phyloP scores from a whole-genome alignment of 2,888 invertebrate genomes.

The Hirtodrosophila histrioides region DNA sequence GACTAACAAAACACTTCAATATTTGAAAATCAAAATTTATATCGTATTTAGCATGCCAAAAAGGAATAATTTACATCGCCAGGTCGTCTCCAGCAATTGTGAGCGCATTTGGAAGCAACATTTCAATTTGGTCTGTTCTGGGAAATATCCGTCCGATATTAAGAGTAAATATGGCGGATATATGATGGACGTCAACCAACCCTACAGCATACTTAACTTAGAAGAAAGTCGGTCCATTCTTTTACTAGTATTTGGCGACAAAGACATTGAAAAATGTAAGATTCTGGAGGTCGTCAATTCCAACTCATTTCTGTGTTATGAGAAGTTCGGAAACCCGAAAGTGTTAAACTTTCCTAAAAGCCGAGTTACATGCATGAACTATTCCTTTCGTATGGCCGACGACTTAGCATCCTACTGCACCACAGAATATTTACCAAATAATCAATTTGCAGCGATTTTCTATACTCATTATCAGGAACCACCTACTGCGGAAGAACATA shows the following conservation, averaged over 20 bases:
- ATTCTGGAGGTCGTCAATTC: neutral
- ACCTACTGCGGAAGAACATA: neutral
- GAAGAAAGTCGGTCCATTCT: neutral
- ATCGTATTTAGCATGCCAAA: slow-evolving; percentile 1
- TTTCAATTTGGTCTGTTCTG: slow-evolving; percentile 29
- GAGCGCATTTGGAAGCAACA: neutral
- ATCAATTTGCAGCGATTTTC: slow-evolving; percentile 17
- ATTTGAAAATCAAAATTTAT: slow-evolving; percentile 9
- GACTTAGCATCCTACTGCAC: slow-evolving; percentile 29
- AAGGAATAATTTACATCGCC: neutral
- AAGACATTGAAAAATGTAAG: neutral
- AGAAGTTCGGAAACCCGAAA: neutral
- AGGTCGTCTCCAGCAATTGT: neutral
- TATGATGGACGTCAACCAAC: neutral
- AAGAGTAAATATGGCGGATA: slow-evolving; percentile 20
- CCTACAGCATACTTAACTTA: slow-evolving; percentile 21
- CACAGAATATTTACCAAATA: neutral
- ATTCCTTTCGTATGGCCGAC: slow-evolving; percentile 20
- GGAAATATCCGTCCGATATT: slow-evolving; percentile 21
- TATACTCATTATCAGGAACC: slow-evolving; percentile 10
- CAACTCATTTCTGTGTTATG: slow-evolving; percentile 8
- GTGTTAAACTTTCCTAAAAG: neutral
- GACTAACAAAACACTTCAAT: slow-evolving; percentile 2
- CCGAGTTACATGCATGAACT: slow-evolving; percentile 20
- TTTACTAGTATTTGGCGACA: slow-evolving; percentile 17